A percentile compares a stretch with the other conserved stretches of the same genome.
These are phyloP conservation scores for Eptesicus fuscus DNA, from an alignment of 2,113 vertebrate genomes.

Conservation along the genomic window DNA sequence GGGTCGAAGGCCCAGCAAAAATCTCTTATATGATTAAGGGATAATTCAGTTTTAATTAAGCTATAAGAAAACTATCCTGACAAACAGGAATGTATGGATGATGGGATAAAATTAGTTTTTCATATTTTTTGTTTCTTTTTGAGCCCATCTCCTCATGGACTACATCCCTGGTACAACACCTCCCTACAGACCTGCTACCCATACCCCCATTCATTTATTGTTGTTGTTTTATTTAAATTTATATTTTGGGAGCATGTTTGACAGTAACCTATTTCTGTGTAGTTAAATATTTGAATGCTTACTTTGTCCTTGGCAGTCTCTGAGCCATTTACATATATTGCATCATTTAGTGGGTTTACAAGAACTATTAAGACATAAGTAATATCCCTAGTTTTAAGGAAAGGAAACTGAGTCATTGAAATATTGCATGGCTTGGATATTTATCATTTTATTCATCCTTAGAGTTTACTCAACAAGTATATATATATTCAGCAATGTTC, in stretches of 20 bases:
- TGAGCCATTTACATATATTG: background rate
- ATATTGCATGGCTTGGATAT: background rate
- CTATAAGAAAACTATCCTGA: background rate
- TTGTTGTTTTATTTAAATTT: background rate
- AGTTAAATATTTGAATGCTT: background rate
- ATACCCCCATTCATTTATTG: background rate
- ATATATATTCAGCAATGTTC: background rate
- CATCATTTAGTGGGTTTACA: background rate
- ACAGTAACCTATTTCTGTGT: background rate
- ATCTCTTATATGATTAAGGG: background rate
- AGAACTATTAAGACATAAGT: background rate
- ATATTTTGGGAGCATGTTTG: background rate
- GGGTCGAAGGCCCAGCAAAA: background rate
- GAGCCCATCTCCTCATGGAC: background rate
- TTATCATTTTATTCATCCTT: conserved; percentile 6
- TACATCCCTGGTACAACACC: background rate
- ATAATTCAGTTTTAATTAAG: background rate
- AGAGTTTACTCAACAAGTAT: background rate
- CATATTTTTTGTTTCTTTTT: background rate
- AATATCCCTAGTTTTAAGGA: background rate
- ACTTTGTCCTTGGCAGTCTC: background rate
- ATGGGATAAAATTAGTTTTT: background rate
- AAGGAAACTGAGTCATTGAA: background rate
- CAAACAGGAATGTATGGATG: background rate
- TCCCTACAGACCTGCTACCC: background rate